Conservation (phyloP, 2,113 vertebrate genomes). For the Aepyceros melampus region DNA sequence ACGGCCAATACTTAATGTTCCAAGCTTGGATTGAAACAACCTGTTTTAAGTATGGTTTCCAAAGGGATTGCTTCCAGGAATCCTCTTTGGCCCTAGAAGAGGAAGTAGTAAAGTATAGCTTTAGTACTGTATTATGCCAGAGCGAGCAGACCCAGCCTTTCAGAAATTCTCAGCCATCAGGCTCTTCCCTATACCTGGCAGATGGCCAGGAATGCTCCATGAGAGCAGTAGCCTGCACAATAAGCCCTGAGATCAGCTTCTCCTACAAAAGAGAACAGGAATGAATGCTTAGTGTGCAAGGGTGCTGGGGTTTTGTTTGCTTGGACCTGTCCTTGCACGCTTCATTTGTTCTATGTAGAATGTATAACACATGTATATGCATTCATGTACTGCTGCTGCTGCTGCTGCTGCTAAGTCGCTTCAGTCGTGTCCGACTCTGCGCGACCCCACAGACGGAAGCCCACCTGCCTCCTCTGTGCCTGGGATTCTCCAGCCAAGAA, state of each 20-base stretch:
- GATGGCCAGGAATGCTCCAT: neutral
- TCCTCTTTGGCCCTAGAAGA: neutral
- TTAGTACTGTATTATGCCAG: neutral
- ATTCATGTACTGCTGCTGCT: neutral
- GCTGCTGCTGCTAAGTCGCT: too few species aligned
- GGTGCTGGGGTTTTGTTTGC: neutral
- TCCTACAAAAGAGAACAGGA: neutral
- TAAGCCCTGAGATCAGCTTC: neutral
- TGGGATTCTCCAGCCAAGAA: too few species aligned
- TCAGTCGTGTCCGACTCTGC: too few species aligned
- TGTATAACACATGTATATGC: neutral
- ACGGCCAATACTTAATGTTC: neutral
- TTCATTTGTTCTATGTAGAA: neutral
- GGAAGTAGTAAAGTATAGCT: neutral
- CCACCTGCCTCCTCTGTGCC: too few species aligned
- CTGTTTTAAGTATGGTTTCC: neutral
- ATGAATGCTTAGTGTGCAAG: neutral
- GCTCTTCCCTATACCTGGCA: neutral
- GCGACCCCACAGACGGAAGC: too few species aligned
- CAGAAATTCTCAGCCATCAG: neutral
- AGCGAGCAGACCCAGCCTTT: neutral
- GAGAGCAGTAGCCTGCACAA: rapidly evolving
- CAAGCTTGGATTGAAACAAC: neutral
- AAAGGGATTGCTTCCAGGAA: neutral
- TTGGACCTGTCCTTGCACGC: neutral